Evolutionary conservation across 2,113 vertebrate genomes (phyloP).

Genomic region (Agelaius tricolor): DNA sequence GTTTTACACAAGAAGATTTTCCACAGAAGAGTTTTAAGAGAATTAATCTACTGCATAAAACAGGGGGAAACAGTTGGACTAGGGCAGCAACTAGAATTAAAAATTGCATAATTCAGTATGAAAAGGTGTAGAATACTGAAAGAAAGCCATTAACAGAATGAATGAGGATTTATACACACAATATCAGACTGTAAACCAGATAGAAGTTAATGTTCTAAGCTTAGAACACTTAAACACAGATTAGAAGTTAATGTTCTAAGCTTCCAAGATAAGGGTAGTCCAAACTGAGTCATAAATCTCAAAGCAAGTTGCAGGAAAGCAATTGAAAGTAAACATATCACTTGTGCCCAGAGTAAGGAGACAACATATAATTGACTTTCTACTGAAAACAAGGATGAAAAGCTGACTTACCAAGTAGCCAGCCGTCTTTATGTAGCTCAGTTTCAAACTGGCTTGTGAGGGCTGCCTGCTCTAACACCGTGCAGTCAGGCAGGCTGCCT

Average conservation of each 20-base stretch:
- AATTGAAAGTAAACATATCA: neutral
- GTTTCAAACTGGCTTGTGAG: constrained; percentile 81
- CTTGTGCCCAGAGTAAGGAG: neutral
- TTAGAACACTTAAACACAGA: neutral
- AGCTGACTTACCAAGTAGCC: constrained; percentile 88
- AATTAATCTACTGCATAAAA: neutral
- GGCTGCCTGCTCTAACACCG: constrained; percentile 83
- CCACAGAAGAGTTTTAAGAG: neutral
- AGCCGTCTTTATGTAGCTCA: constrained; percentile 80
- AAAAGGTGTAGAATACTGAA: neutral
- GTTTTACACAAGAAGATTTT: neutral
- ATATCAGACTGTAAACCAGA: neutral
- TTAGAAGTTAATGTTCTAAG: neutral
- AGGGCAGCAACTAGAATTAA: neutral
- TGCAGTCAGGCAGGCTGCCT: constrained; percentile 82
- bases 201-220: neutral
- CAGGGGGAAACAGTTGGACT: neutral
- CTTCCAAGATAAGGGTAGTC: neutral
- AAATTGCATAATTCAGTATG: neutral
- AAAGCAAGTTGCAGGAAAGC: neutral
- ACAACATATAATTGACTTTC: neutral
- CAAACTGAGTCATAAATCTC: neutral
- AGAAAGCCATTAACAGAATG: neutral
- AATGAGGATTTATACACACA: neutral
- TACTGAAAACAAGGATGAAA: neutral